Base-by-base conservation (phyloP, 2,797 vertebrate species). In the Somateria mollissima region DNA sequence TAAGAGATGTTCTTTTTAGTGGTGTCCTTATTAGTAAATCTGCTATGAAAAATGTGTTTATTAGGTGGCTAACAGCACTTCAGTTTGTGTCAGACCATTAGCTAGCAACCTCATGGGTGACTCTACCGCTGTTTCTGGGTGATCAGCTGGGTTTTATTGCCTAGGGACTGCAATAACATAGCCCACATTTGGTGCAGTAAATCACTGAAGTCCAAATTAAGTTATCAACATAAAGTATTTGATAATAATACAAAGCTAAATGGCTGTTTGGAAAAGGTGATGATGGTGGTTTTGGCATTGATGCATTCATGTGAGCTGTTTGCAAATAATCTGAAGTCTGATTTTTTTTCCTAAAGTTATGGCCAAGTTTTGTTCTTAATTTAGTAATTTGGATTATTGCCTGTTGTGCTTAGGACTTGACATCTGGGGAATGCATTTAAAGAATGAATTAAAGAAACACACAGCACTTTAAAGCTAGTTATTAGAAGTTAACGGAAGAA, bases 1-100 rank as follows among this genome's bases (percentile, higher is more conserved):
- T 93, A 91, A 90, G 57, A 43, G 77, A 94, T 94, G 87, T 84
- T 94, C 91, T 92, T 94, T 94, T 87, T 57, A 90, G 77, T 47
- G 32, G 36, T 77, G 81, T 24, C 49, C 65, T 89, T 89, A 92
- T 87, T 89, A 94, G 86, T 0, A 0, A 92, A 87, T 9, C 64
- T 62, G 72, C 78, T 61, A 75, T 61, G 78, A 95, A 95, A 87
- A 89, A 89, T 83, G 39, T 82, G 85, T 90, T 96, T 87, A 90
- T 95, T 37, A 93, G 80, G 74, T 6, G 79, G 74, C 1, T 3
- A 96, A 80, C 30, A 69, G 49, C 61, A 77, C 39, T 94, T 86
- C 61, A 53, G 77, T 93, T 89, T 84, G 61, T 67, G 47, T 25
- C 39, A 80, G 87, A 86, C 62, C 56, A 70, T 88, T 79, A 92